phyloP scores from a whole-genome alignment of 2,888 invertebrate genomes.

The Hofmannophila pseudospretella region DNA sequence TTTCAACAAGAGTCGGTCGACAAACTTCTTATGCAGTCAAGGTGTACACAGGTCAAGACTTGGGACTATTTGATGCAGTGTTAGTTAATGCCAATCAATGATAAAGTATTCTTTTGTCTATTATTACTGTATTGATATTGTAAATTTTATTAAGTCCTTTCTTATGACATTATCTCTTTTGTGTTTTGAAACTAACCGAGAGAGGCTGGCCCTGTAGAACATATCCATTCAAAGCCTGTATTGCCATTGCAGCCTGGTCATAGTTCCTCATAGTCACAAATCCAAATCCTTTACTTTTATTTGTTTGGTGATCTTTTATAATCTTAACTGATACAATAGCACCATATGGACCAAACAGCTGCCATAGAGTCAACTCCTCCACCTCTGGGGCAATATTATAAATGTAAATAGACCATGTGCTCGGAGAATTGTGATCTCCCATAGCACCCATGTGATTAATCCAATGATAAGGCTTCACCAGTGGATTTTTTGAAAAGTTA shows the following conservation, averaged over 20 bases:
- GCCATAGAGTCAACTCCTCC: constrained; percentile 73
- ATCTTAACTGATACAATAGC: constrained; percentile 77
- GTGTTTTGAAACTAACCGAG: constrained; percentile 75
- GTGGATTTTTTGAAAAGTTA: constrained; percentile 64
- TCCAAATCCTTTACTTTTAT: constrained; percentile 75
- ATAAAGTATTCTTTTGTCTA: constrained; percentile 57
- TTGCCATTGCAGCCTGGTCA: constrained; percentile 75
- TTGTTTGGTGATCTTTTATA: constrained; percentile 74
- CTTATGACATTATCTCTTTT: constrained; percentile 74
- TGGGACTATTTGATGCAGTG: constrained; percentile 48
- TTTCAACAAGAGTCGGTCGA: constrained; percentile 70
- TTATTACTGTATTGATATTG: constrained; percentile 75
- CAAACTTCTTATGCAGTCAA: constrained; percentile 53
- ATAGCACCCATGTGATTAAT: constrained; percentile 71
- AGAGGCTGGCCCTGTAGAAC: constrained; percentile 68
- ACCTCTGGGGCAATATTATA: constrained; percentile 75
- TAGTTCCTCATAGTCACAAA: constrained; percentile 77
- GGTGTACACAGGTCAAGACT: constrained; percentile 46
- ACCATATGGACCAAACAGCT: constrained; percentile 76
- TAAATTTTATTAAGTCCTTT: constrained; percentile 55
- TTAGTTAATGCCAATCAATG: constrained; percentile 63
- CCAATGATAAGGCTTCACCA: constrained; percentile 72
- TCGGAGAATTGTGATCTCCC: constrained; percentile 69
- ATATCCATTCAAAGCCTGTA: constrained; percentile 73
- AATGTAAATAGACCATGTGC: constrained; percentile 76